Percentiles rank a stretch among this genome's conserved stretches.
Conservation (phyloP, 2,888 invertebrate species). For the Melanotus villosus region DNA sequence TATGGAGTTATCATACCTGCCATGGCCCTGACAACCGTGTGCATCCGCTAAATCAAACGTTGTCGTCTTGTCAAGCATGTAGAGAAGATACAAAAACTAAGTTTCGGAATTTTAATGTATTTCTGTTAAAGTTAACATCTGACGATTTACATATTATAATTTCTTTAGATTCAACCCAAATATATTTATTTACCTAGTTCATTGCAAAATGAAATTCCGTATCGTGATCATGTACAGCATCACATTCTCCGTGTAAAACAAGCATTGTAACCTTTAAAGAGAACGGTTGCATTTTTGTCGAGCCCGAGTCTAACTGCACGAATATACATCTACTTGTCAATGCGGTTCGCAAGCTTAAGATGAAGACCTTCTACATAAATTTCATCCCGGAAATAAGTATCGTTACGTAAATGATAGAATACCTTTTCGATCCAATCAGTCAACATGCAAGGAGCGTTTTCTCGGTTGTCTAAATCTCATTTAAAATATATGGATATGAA, state of each 20-base stretch:
- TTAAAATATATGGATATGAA: constrained; percentile 63
- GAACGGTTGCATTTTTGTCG: constrained; percentile 58
- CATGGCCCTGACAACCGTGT: constrained; percentile 63
- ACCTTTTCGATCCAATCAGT: constrained; percentile 51
- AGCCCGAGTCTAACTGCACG: constrained; percentile 49
- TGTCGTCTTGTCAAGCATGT: constrained; percentile 19
- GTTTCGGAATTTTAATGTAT: not conserved
- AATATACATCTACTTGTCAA: constrained; percentile 54
- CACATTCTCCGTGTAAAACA: constrained; percentile 56
- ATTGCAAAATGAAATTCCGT: constrained; percentile 20
- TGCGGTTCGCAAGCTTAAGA: constrained; percentile 50
- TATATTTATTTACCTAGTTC: constrained; percentile 11
- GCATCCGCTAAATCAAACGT: constrained; percentile 64
- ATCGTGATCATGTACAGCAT: constrained; percentile 50
- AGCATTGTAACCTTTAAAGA: constrained; percentile 61
- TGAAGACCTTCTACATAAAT: constrained; percentile 35
- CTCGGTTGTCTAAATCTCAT: constrained; percentile 59
- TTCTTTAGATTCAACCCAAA: not conserved
- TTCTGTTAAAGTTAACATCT: not conserved
- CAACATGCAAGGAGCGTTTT: constrained; percentile 55
- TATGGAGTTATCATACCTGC: constrained; percentile 67
- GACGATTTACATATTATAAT: not conserved
- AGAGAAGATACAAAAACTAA: not conserved
- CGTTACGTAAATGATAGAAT: constrained; percentile 38
- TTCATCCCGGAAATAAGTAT: constrained; percentile 26